Percentiles rank a stretch among this genome's conserved stretches.
phyloP scores from a whole-genome alignment of 2,797 vertebrate species.

The Cetoscarus ocellatus region DNA sequence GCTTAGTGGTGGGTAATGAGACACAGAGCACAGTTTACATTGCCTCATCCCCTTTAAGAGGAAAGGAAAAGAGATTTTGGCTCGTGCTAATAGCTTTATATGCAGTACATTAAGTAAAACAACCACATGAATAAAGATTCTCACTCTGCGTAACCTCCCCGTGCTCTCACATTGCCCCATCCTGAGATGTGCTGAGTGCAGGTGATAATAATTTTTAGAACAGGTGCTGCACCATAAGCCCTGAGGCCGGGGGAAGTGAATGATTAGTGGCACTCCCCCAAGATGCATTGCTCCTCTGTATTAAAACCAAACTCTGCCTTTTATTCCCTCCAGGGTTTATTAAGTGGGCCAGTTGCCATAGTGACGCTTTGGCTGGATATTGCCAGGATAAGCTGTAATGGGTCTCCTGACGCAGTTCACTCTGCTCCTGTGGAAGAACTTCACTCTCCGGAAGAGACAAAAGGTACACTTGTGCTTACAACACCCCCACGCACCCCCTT shows the following conservation, averaged over 20 bases:
- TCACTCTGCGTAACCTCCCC: constrained; percentile 29
- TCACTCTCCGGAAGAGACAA: constrained; percentile 94
- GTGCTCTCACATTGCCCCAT: constrained; percentile 46
- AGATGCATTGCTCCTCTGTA: constrained; percentile 79
- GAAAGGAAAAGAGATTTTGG: constrained; percentile 2
- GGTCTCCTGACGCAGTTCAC: constrained; percentile 93
- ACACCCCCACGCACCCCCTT: neutral
- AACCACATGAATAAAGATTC: constrained; percentile 29
- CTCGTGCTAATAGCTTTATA: constrained; percentile 20
- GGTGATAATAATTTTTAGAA: constrained; percentile 77
- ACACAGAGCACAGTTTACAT: constrained; percentile 5
- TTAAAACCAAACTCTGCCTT: constrained; percentile 82
- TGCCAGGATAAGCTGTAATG: constrained; percentile 87
- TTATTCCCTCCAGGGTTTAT: constrained; percentile 84
- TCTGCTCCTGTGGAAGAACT: constrained; percentile 98
- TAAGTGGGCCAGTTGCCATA: constrained; percentile 85
- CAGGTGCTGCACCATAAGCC: constrained; percentile 76
- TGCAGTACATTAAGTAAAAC: constrained; percentile 40
- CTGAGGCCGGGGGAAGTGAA: constrained; percentile 73
- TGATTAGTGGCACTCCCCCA: constrained; percentile 82
- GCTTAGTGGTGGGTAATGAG: constrained; percentile 25
- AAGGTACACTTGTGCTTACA: constrained; percentile 85
- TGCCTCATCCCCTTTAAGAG: constrained; percentile 11
- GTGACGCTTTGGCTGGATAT: constrained; percentile 80
- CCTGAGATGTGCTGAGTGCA: constrained; percentile 65